phyloP scores from a whole-genome alignment of 2,888 invertebrate species.

The Agrotis exclamationis region DNA sequence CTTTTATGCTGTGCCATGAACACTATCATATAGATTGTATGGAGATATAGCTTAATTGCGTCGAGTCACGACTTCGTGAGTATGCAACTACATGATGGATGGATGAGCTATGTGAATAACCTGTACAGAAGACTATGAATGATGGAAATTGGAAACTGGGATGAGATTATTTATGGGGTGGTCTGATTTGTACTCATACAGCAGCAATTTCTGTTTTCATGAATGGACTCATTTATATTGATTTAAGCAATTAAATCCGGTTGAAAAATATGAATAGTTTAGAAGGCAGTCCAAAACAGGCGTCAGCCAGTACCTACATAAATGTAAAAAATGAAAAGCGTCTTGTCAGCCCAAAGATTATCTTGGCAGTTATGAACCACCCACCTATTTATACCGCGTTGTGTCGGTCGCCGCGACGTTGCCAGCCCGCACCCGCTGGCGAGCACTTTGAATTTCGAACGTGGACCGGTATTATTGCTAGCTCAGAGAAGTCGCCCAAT shows the following conservation, averaged over 20 bases:
- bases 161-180: neutral
- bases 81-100: slow-evolving; percentile 25
- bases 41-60: slow-evolving; percentile 7
- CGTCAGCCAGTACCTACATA: slow-evolving; percentile 37
- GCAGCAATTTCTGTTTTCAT: slow-evolving; percentile 4
- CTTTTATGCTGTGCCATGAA: slow-evolving; percentile 7
- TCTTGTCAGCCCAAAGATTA: slow-evolving; percentile 71
- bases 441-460: slow-evolving; percentile 67
- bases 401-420: slow-evolving; percentile 69
- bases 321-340: slow-evolving; percentile 64
- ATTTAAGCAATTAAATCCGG: slow-evolving; percentile 16
- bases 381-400: slow-evolving; percentile 71
- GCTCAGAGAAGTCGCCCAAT: slow-evolving; percentile 39
- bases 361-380: slow-evolving; percentile 69
- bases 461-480: slow-evolving; percentile 60
- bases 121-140: neutral
- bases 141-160: slow-evolving; percentile 20
- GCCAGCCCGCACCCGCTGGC: slow-evolving; percentile 67
- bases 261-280: slow-evolving; percentile 27
- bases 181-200: slow-evolving; percentile 3
- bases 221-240: slow-evolving; percentile 30
- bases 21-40: slow-evolving; percentile 24
- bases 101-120: slow-evolving; percentile 20
- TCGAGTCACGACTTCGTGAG: slow-evolving; percentile 7
- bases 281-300: slow-evolving; percentile 25